phyloP scores from a whole-genome alignment of 2,797 vertebrate genomes.

The Enteromius anoplus region DNA sequence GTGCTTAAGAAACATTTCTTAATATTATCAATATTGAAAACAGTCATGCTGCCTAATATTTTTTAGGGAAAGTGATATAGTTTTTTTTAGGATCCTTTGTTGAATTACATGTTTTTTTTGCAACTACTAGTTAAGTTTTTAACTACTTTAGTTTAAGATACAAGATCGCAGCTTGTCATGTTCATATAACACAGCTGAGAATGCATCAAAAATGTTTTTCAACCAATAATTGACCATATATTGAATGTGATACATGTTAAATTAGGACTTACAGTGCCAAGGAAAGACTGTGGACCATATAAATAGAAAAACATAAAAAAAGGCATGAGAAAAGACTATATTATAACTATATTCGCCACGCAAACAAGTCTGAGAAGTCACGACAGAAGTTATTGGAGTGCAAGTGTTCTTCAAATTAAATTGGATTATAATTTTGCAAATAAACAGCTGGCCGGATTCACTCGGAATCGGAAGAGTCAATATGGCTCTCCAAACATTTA shows the following conservation, averaged over 20 bases:
- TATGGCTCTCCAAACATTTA: conserved; percentile 10
- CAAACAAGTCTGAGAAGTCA: conserved; percentile 30
- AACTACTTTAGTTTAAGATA: too few species aligned
- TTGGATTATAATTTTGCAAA: conserved; percentile 16
- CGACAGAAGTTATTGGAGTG: conserved; percentile 6
- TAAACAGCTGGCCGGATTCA: conserved; percentile 35
- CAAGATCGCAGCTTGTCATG: not conserved
- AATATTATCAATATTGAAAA: not conserved
- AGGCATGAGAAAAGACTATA: not conserved
- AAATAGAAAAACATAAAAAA: not conserved
- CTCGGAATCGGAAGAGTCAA: conserved; percentile 9
- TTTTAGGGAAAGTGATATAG: not conserved
- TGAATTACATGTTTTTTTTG: too few species aligned
- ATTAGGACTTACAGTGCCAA: not conserved
- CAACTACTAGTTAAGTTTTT: too few species aligned
- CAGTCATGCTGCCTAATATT: not conserved
- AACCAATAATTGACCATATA: not conserved
- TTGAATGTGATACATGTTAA: not conserved
- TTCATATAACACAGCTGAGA: not conserved
- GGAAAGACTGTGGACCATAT: not conserved
- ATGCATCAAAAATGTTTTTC: not conserved
- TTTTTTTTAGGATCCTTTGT: too few species aligned
- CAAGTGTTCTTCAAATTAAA: conserved; percentile 11
- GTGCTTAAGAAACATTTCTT: not conserved
- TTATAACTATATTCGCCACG: not conserved